Evolutionary conservation across 1,140 invertebrate species (phyloP), one percentile per base, ranked within the genome.

Genomic region (Vollenhovia emeryi): DNA sequence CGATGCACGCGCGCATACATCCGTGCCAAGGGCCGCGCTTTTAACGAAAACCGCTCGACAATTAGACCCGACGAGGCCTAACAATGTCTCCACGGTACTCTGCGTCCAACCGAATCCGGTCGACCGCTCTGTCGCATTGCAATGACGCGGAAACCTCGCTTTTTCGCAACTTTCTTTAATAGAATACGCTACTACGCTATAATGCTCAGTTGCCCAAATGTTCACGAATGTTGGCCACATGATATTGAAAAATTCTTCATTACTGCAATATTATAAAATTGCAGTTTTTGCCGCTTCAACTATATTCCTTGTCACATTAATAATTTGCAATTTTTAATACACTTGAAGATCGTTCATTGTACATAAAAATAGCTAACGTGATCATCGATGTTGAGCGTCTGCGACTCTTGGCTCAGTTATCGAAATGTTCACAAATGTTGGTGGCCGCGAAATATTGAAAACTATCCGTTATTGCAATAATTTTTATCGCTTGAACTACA

Each of bases 41-140:
- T 91, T 92, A 90, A 73, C 85, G 87, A 93, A 93, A 92, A 78
- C 90, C 88, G 84, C 27, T 50, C 78, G 84, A 89, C 92, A 92
- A 93, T 92, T 93, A 93, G 89, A 30, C 27, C 68, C 80, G 69
- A 21, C 66, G 21, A 52, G 27, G 36, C 45, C 50, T 24, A 50
- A 82, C 69, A 30, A 59, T 86, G 45, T 86, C 80, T 86, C 66
- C 50, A 75, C 55, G 57, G 55, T 75, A 62, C 30, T 84, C 43
- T 68, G 76, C 84, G 27, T 66, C 71, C 33, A 11, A 33, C 8
- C 59, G 21, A 57, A 84, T 82, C 50, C 62, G n/a, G 13, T 18
- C n/a, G 24, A 9, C 11, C 21, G 57, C 68, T 85, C 18, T 18
- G 50, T 27, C 52, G 21, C 15, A 36, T 55, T 30, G 27, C 36